Conservation (phyloP, 2,888 invertebrate genomes). For the Cremastinae sp. region DNA sequence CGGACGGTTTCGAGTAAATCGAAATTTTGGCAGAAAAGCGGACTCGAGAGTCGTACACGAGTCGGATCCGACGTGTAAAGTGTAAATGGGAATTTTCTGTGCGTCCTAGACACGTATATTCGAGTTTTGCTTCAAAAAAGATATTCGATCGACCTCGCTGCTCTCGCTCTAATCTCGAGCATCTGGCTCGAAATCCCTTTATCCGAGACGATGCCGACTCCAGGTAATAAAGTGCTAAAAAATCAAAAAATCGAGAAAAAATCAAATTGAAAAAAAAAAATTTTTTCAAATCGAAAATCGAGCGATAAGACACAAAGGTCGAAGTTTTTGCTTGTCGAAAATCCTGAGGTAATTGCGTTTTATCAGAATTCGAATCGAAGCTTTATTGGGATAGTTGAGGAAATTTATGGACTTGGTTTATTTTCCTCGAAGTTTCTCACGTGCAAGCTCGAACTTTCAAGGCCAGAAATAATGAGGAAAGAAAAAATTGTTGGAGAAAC, state of each 20-base stretch:
- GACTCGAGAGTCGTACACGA: background rate
- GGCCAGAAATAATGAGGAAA: too few relatives aligned
- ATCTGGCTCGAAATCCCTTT: conserved; percentile 31
- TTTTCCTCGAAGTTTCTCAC: background rate
- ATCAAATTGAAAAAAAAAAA: too few relatives aligned
- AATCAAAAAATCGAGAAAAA: background rate
- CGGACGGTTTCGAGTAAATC: background rate
- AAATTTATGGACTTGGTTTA: too few relatives aligned
- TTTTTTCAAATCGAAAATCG: too few relatives aligned
- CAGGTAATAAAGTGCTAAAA: background rate
- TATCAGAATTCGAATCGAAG: too few relatives aligned
- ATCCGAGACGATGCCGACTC: conserved; percentile 19
- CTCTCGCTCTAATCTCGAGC: conserved; percentile 16
- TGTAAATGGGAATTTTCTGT: too few relatives aligned
- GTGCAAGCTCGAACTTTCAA: too few relatives aligned
- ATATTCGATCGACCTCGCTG: conserved; percentile 8
- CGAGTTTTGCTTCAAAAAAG: conserved; percentile 1
- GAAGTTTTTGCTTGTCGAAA: too few relatives aligned
- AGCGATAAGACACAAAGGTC: too few relatives aligned
- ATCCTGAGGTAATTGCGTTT: too few relatives aligned
- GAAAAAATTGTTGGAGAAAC: background rate
- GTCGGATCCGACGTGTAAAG: too few relatives aligned
- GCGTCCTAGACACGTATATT: background rate
- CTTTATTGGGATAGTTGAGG: too few relatives aligned
- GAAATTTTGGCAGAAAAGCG: conserved; percentile 19